These are phyloP conservation scores for Dascillus cervinus DNA, from an alignment of 2,888 invertebrate species.

Conservation along the genomic window DNA sequence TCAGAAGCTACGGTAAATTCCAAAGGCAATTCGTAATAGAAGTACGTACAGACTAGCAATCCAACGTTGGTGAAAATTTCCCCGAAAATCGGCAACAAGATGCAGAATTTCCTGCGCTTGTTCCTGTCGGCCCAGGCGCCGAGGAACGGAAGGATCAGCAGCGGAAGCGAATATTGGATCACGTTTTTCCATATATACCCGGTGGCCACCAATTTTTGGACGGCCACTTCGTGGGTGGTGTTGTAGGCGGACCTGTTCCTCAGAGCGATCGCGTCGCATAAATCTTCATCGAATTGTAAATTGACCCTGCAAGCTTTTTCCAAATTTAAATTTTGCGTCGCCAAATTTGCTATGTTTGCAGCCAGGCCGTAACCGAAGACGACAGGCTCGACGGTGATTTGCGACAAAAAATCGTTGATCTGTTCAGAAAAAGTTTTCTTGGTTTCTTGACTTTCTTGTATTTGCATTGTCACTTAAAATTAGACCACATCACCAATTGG, in stretches of 20 bases:
- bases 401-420: no score
- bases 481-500: no score
- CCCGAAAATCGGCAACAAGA: constrained; percentile 49
- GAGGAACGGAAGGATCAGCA: constrained; percentile 48
- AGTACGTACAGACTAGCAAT: constrained; percentile 47
- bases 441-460: no score
- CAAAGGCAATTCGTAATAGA: constrained; percentile 48
- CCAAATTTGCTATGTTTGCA: constrained; percentile 53
- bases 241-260: constrained; percentile 59
- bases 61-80: constrained; percentile 46
- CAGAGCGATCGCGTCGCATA: constrained; percentile 64
- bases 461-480: no score
- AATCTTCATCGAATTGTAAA: constrained; percentile 55
- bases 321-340: constrained; percentile 72
- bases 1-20: constrained; percentile 48
- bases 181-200: constrained; percentile 51
- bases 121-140: constrained; percentile 57
- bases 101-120: constrained; percentile 50
- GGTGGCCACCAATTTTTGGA: constrained; percentile 26
- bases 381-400: constrained; percentile 56
- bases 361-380: constrained; percentile 57
- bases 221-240: constrained; percentile 45
- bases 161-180: constrained; percentile 48
- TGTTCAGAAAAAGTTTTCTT: no score
- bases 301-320: constrained; percentile 80